A percentile compares a stretch with the other conserved stretches of the same genome.
These are phyloP conservation scores for Drosophila bunnanda DNA, from an alignment of 2,888 invertebrate species.

Conservation along the genomic window DNA sequence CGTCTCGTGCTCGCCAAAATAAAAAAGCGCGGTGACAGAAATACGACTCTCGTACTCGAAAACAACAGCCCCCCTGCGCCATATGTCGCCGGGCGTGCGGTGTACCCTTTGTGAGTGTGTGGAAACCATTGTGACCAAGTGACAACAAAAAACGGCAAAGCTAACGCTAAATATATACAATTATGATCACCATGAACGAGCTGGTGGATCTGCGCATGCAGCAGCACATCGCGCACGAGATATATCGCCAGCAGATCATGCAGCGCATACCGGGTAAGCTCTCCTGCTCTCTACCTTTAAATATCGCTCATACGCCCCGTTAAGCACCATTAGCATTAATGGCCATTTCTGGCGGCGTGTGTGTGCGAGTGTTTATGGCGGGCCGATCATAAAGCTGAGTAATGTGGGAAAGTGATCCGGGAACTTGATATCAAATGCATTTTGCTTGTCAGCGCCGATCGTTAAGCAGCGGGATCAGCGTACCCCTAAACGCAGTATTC, in stretches of 20 bases:
- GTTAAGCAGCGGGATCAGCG: constrained; percentile 39
- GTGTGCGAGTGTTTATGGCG: constrained; percentile 48
- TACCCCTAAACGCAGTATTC: neutral
- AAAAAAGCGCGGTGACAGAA: constrained; percentile 21
- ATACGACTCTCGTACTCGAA: constrained; percentile 5
- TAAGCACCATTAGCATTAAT: constrained; percentile 65
- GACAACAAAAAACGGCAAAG: constrained; percentile 50
- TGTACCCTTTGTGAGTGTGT: constrained; percentile 25
- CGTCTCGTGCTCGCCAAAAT: constrained; percentile 56
- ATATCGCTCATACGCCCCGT: constrained; percentile 55
- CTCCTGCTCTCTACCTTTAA: neutral
- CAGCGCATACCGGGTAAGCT: constrained; percentile 83
- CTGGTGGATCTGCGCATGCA: constrained; percentile 83
- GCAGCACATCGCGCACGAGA: constrained; percentile 83
- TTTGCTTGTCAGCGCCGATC: constrained; percentile 34
- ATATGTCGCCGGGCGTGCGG: constrained; percentile 18
- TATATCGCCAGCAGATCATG: constrained; percentile 83
- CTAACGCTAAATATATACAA: constrained; percentile 16
- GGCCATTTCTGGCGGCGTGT: constrained; percentile 38
- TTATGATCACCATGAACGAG: constrained; percentile 83
- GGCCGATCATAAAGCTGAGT: constrained; percentile 61
- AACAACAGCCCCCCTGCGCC: constrained; percentile 9
- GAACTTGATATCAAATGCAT: constrained; percentile 32
- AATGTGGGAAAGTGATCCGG: constrained; percentile 61
- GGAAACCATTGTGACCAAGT: constrained; percentile 58